A percentile compares a stretch with the other conserved stretches of the same genome.
Evolutionary conservation across 2,888 invertebrate species (phyloP).

Genomic region (Platycheirus rosarum): DNA sequence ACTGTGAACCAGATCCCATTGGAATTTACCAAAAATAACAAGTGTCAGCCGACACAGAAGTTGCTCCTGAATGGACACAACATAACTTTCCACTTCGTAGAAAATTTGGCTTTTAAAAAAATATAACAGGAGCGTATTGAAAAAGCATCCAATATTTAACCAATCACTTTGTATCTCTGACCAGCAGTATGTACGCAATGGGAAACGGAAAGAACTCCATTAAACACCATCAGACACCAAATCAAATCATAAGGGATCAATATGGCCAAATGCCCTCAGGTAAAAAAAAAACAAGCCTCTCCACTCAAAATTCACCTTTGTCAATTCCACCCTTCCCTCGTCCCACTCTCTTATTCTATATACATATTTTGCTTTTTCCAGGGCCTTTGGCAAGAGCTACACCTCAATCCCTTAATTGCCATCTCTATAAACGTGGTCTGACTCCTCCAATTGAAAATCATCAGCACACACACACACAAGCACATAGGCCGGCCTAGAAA

Average conservation of each 20-base stretch:
- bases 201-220: conserved; percentile 36
- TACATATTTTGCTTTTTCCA: background rate
- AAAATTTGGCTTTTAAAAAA: conserved; percentile 18
- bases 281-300: conserved; percentile 2
- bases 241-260: conserved; percentile 52
- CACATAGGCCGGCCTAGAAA: background rate
- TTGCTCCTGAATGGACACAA: conserved; percentile 51
- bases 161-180: background rate
- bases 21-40: too few species aligned
- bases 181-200: background rate
- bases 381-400: conserved; percentile 43
- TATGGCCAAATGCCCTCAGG: conserved; percentile 1
- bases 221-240: conserved; percentile 41
- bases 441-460: conserved; percentile 12
- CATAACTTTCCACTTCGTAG: conserved; percentile 65
- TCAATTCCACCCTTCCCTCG: conserved; percentile 9
- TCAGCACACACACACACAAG: conserved; percentile 1
- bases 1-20: too few species aligned
- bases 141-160: conserved; percentile 15
- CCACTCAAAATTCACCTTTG: conserved; percentile 13
- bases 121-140: conserved; percentile 19
- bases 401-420: conserved; percentile 61
- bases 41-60: conserved; percentile 40
- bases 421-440: conserved; percentile 31
- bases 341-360: too few species aligned